phyloP scores from a whole-genome alignment of 1,140 invertebrate genomes.

The Ooceraea biroi region DNA sequence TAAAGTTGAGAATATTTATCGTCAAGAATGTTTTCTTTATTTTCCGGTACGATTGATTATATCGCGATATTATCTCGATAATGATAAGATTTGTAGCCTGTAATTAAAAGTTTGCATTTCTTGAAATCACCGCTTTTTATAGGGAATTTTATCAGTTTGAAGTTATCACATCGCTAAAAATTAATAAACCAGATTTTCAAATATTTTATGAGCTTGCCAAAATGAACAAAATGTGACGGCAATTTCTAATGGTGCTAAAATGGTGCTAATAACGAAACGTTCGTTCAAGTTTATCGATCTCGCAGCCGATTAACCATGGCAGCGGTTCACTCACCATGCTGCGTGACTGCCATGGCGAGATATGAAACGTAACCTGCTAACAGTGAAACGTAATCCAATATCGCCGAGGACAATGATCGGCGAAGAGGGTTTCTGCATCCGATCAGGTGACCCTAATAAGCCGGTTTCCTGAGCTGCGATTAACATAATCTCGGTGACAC shows the following conservation, averaged over 20 bases:
- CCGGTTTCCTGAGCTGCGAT: slow-evolving; percentile 53
- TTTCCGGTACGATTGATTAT: neutral
- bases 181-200: neutral
- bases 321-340: slow-evolving; percentile 64
- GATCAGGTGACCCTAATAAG: slow-evolving; percentile 61
- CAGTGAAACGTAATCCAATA: slow-evolving; percentile 75
- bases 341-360: slow-evolving; percentile 63
- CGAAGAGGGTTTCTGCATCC: slow-evolving; percentile 63
- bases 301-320: slow-evolving; percentile 65
- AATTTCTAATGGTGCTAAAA: too few relatives aligned
- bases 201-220: too few relatives aligned
- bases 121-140: too few relatives aligned
- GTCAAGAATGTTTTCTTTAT: neutral
- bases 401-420: slow-evolving; percentile 65
- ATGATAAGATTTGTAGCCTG: neutral
- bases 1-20: neutral
- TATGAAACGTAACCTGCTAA: slow-evolving; percentile 76
- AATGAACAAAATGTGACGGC: neutral
- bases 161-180: neutral
- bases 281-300: slow-evolving; percentile 59
- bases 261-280: neutral
- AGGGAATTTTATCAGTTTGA: neutral
- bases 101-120: neutral
- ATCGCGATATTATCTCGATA: neutral
- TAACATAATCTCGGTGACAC: slow-evolving; percentile 68